Conservation (phyloP, 2,888 invertebrate species). For the Stenolophus ochropezus region DNA sequence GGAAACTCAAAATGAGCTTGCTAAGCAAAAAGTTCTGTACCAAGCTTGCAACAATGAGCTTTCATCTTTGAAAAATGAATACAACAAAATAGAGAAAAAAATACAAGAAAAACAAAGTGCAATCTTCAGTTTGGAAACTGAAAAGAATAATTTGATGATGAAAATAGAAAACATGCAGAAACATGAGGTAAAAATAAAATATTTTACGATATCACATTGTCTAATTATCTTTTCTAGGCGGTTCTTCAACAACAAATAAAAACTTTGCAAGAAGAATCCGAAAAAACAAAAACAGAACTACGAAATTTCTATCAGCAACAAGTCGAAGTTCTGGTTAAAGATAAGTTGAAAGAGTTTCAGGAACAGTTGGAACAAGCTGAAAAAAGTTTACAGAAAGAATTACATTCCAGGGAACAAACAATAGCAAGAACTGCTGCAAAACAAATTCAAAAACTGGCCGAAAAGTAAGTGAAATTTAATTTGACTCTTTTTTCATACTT, state of each 20-base stretch:
- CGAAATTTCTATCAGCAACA: slow-evolving; percentile 87
- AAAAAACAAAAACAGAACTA: slow-evolving; percentile 80
- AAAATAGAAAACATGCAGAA: slow-evolving; percentile 69
- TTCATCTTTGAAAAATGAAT: slow-evolving; percentile 67
- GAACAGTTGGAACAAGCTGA: slow-evolving; percentile 83
- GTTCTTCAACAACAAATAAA: slow-evolving; percentile 71
- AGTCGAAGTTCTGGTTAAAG: slow-evolving; percentile 84
- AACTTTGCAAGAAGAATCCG: slow-evolving; percentile 75
- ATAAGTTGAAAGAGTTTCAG: slow-evolving; percentile 86
- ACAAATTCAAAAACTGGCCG: slow-evolving; percentile 82
- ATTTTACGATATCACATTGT: neutral
- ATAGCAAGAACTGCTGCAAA: slow-evolving; percentile 83
- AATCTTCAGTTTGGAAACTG: slow-evolving; percentile 67
- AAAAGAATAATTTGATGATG: slow-evolving; percentile 68
- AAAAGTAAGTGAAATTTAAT: slow-evolving; percentile 73
- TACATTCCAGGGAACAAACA: slow-evolving; percentile 79
- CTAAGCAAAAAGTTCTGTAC: slow-evolving; percentile 74
- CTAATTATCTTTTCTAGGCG: slow-evolving; percentile 69
- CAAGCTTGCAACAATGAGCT: slow-evolving; percentile 73
- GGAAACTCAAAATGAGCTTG: slow-evolving; percentile 69
- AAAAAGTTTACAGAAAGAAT: slow-evolving; percentile 78
- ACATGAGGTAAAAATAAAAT: slow-evolving; percentile 68
- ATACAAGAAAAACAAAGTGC: slow-evolving; percentile 65
- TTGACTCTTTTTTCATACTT: no score
- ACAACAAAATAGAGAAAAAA: slow-evolving; percentile 64